Base-by-base conservation (phyloP, 2,797 vertebrate genomes). In the Typhlichthys eigenmanni region DNA sequence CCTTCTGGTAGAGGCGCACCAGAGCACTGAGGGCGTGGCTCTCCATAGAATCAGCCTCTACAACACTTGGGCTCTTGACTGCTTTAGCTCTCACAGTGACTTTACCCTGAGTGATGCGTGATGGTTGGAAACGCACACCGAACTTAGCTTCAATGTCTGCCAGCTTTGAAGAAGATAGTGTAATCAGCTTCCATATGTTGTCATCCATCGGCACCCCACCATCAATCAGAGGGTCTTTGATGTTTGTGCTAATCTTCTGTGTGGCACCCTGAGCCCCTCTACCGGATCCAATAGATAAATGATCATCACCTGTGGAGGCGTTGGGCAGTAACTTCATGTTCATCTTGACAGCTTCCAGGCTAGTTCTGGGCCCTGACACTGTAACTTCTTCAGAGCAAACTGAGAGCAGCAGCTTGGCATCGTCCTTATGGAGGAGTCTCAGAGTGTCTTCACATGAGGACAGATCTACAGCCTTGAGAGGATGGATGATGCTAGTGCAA, bases 11-110 rank as follows among this genome's bases (percentile, higher is more conserved):
- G 49, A 91, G 80, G 43, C 56, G 68, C 1, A 86, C 69, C 16
- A 92, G 85, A 47, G 87, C 90, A 76, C 72, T 80, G 46, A 85
- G 0, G 7, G 91, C 90, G 0, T 92, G 83, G 47, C 60, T 74
- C 77, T 89, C 76, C 67, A 91, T 81, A 7, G 74, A 59, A 0
- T 1, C 0, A 0, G 62, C 70, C 10, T 64, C 63, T 58, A 0
- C 51, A 4, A 29, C 24, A 29, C 24, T 4, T 11, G 11, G 0
- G 53, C 48, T 5, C 10, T 1, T 55, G 45, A 0, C 6, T 9
- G 65, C 50, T 1, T 0, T 1, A 9, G 76, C 72, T 68, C 34
- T 82, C 46, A 92, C 47, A 2, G 1, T n/a, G 9, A 86, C 50
- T 54, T 46, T 24, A 10, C 46, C 70, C n/a, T 8, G 7, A 38